Evolutionary conservation across 64 coral and sea anemone genomes (phyloP).

Genomic region (Actinia equina): DNA sequence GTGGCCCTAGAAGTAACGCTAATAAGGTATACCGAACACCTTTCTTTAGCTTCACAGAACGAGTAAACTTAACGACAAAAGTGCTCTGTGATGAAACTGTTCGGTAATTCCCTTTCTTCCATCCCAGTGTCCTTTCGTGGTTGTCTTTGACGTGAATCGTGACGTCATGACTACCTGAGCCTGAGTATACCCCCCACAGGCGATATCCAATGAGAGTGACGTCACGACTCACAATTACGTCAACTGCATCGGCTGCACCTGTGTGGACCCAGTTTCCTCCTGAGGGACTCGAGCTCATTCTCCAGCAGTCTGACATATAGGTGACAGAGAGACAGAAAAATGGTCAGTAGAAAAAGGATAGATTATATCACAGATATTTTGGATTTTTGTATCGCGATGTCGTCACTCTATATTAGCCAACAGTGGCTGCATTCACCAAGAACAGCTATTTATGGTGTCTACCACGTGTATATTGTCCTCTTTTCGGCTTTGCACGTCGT

Average conservation of each 20-base stretch:
- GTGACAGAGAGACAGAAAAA: too few species aligned
- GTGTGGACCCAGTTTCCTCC: background rate
- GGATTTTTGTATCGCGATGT: too few species aligned
- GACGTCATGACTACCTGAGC: background rate
- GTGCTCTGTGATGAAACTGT: background rate
- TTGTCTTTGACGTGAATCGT: background rate
- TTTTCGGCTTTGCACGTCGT: too few species aligned
- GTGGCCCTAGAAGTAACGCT: background rate
- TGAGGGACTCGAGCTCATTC: background rate
- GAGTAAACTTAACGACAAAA: background rate
- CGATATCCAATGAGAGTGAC: background rate
- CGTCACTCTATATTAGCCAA: too few species aligned
- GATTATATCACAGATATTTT: too few species aligned
- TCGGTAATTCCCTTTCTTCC: background rate
- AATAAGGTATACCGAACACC: background rate
- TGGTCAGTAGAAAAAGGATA: background rate
- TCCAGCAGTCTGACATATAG: background rate
- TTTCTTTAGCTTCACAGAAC: background rate
- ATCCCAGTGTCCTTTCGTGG: too few species aligned
- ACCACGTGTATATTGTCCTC: too few species aligned
- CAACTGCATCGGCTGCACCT: background rate
- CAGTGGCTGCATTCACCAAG: too few species aligned
- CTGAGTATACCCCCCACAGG: background rate
- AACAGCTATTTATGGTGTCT: too few species aligned
- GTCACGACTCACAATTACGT: background rate